Evolutionary conservation across 2,888 invertebrate genomes (phyloP), one percentile per base, ranked within the genome.

Genomic region (Drosophila rubida): DNA sequence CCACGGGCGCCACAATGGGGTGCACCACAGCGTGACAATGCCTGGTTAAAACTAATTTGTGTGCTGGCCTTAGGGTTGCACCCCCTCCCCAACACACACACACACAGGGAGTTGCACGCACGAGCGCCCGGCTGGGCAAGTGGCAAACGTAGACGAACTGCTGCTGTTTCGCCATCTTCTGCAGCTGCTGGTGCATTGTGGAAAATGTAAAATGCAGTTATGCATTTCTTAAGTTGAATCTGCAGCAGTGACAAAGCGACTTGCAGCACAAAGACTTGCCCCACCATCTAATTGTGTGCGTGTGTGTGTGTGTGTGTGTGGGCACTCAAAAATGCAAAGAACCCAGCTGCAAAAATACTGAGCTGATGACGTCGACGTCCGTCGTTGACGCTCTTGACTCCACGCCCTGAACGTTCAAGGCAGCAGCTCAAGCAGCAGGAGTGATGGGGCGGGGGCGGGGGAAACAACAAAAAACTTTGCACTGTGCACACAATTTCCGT

Each of bases 31-130:
- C 87, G 84, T 86, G 82, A 86, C 82, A 86, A 84, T 83, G 84
- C 71, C 78, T 75, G 87, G 81, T 80, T 82, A 83, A 86, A 82
- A 82, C 82, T 82, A 82, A 82, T 82, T 82, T 82, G 84, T 80
- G 75, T 83, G 84, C 50, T 74, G 60, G 84, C 74, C 57, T 49
- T 54, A 41, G 53, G 57, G 46, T 41, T 42, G 55, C 48, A 66
- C 53, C 53, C 39, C 53, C 53, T 39, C 27, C 13, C 37, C 14
- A 22, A 27, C 37, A 32, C 30, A 50, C 55, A 51, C 51, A 54
- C 48, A 46, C 39, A 25, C 49, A 46, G 3, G 61, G 35, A 64
- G 46, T 6, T 19, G 58, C 46, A 62, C 42, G 69, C 66, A 67
- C 69, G 75, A 68, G 62, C 65, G 69, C 53, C 64, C 58, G 58